Evolutionary conservation across 2,797 vertebrate species (phyloP).

Genomic region (Coregonus sp.): DNA sequence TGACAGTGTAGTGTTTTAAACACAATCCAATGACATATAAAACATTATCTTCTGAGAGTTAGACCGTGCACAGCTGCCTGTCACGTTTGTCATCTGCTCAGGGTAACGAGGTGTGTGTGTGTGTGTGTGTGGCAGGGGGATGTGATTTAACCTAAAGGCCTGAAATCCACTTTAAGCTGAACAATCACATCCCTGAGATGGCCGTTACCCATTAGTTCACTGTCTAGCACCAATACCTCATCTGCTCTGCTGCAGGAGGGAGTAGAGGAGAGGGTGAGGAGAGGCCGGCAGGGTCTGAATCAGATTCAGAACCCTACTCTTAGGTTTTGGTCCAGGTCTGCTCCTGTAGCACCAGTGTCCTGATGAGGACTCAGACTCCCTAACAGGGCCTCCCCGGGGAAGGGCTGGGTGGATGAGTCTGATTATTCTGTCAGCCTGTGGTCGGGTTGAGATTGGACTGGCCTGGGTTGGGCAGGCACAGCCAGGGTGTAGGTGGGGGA

Average conservation of each 20-base stretch:
- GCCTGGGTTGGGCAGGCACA: background rate
- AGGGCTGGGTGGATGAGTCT: background rate
- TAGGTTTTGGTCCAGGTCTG: slow-evolving; percentile 38
- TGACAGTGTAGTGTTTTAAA: background rate
- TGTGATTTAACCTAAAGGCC: slow-evolving; percentile 22
- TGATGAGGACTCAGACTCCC: slow-evolving; percentile 35
- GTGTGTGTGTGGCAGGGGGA: background rate
- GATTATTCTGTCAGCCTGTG: background rate
- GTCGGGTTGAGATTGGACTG: background rate
- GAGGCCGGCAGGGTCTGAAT: slow-evolving; percentile 23
- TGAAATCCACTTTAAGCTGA: slow-evolving; percentile 52
- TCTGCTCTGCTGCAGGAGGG: slow-evolving; percentile 33
- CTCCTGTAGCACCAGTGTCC: slow-evolving; percentile 57
- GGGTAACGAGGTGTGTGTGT: background rate
- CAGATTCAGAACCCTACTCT: slow-evolving; percentile 6
- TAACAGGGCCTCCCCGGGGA: background rate
- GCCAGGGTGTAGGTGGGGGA: background rate
- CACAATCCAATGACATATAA: background rate
- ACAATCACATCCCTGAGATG: slow-evolving; percentile 67
- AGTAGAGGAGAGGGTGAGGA: slow-evolving; percentile 24
- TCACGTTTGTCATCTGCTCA: slow-evolving; percentile 12
- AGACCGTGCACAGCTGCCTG: slow-evolving; percentile 18
- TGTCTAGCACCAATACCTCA: slow-evolving; percentile 48
- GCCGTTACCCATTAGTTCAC: slow-evolving; percentile 46
- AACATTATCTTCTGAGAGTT: background rate